Evolutionary conservation across 2,113 vertebrate species (phyloP).

Genomic region (Arizona elegans): DNA sequence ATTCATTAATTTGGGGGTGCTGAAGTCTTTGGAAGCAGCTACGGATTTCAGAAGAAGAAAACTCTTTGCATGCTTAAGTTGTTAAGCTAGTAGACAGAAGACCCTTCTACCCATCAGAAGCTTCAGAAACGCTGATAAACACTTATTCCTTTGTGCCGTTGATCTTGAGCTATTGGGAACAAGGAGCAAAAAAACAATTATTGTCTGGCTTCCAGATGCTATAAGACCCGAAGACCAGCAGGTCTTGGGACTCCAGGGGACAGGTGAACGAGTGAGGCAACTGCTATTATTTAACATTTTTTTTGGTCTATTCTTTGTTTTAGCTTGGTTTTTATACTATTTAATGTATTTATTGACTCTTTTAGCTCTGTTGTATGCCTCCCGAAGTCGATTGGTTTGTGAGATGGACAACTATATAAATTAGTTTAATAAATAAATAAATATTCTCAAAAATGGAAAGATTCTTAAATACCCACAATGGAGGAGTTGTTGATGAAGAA

Average conservation of each 20-base stretch:
- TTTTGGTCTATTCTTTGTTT: not conserved
- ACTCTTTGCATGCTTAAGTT: constrained; percentile 36
- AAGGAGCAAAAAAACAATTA: not conserved
- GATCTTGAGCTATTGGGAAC: not conserved
- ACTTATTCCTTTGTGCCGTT: not conserved
- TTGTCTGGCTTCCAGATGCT: not conserved
- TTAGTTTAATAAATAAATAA: not conserved
- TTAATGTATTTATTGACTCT: not conserved
- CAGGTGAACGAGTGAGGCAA: not conserved
- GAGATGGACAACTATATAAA: not conserved
- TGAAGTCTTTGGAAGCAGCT: constrained; percentile 30
- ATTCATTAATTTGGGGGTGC: constrained; percentile 48
- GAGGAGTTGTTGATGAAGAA: not conserved
- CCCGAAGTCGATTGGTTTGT: not conserved
- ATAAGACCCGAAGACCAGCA: not conserved
- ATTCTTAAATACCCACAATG: not conserved
- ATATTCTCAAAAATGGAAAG: not conserved
- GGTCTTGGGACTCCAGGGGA: too few species aligned
- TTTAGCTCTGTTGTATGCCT: not conserved
- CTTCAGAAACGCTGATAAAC: not conserved
- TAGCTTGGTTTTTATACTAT: not conserved
- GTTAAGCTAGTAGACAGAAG: constrained; percentile 25
- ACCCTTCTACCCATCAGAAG: not conserved
- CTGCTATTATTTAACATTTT: not conserved
- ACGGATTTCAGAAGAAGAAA: constrained; percentile 46